Evolutionary conservation across 2,113 vertebrate species (phyloP), one percentile per base, ranked within the genome.

Genomic region (Syngnathoides biaculeatus): DNA sequence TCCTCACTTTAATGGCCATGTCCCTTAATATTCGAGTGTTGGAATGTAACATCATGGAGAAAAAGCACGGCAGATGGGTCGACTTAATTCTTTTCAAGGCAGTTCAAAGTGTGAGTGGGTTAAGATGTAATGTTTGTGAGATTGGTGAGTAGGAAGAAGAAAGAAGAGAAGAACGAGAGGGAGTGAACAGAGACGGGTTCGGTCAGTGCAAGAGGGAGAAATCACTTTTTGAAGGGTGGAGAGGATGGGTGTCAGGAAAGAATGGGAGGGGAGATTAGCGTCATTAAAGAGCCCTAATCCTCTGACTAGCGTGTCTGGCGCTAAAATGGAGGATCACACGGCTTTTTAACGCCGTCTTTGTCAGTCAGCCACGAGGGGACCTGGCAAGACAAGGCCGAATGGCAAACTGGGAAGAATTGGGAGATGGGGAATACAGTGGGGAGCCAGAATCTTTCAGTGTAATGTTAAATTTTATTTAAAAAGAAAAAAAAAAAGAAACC

Each of bases 201-300:
- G 74, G 55, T 67, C 39, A 20, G 63, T 75, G 72, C 56, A 63
- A 67, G 71, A 74, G 73, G 81, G 79, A 74, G 75, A 80, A 74
- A 76, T 79, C 72, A 72, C 80, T 82, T 77, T 83, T 80, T 72
- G 42, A 8, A 48, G 13, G 45, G 71, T 48, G 71, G 10, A 85
- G 79, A 74, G 88, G 86, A 4, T 77, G 79, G 74, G 48, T 2
- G 58, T 57, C 45, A 69, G 90, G 92, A 92, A 87, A 91, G 89
- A 92, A 88, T 91, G 89, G 79, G 84, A 78, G 83, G 83, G 68
- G 88, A 94, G 94, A 96, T 94, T 95, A 93, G 93, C 93, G 92
- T 94, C 94, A 94, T 95, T 95, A 94, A 93, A 96, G 94, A 94
- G 91, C 88, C 91, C 91, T 96, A 95, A 94, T 95, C 94, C 93